Evolutionary conservation across 2,888 invertebrate species (phyloP).

Genomic region (Chloroclysta siterata): DNA sequence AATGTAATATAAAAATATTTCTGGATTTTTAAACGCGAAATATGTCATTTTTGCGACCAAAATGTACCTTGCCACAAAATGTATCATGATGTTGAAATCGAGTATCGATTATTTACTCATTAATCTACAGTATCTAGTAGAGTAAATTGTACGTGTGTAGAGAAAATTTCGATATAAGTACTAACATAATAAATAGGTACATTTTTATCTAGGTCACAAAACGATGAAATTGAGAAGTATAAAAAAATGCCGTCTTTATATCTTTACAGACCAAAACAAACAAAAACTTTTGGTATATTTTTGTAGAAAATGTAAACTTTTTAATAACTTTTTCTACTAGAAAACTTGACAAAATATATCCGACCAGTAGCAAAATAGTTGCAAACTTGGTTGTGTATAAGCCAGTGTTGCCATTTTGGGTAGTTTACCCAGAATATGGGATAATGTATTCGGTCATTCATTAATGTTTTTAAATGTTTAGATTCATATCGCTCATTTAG

Average conservation of each 20-base stretch:
- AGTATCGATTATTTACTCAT: too few species aligned
- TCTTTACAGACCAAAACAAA: slow-evolving; percentile 51
- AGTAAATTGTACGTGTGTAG: too few species aligned
- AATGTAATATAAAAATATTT: too few species aligned
- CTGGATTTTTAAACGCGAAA: too few species aligned
- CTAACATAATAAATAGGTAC: background rate
- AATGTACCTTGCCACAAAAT: too few species aligned
- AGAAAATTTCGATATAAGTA: background rate
- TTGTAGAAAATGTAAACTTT: slow-evolving; percentile 58
- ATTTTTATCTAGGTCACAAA: background rate
- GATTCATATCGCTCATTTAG: slow-evolving; percentile 22
- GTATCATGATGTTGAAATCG: too few species aligned
- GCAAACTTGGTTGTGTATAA: slow-evolving; percentile 52
- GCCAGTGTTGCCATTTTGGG: slow-evolving; percentile 45
- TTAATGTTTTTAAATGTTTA: slow-evolving; percentile 11
- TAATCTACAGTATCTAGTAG: too few species aligned
- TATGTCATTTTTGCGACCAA: too few species aligned
- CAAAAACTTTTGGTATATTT: slow-evolving; percentile 63
- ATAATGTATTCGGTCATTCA: slow-evolving; percentile 8
- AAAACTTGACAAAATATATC: slow-evolving; percentile 43
- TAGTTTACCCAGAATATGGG: slow-evolving; percentile 15
- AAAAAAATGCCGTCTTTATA: slow-evolving; percentile 36
- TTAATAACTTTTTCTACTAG: slow-evolving; percentile 55
- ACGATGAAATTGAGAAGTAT: slow-evolving; percentile 17
- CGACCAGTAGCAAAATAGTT: slow-evolving; percentile 52